Percentiles rank a stretch among this genome's conserved stretches.
phyloP scores from a whole-genome alignment of 2,113 vertebrate species.

The Onychostruthus taczanowskii region DNA sequence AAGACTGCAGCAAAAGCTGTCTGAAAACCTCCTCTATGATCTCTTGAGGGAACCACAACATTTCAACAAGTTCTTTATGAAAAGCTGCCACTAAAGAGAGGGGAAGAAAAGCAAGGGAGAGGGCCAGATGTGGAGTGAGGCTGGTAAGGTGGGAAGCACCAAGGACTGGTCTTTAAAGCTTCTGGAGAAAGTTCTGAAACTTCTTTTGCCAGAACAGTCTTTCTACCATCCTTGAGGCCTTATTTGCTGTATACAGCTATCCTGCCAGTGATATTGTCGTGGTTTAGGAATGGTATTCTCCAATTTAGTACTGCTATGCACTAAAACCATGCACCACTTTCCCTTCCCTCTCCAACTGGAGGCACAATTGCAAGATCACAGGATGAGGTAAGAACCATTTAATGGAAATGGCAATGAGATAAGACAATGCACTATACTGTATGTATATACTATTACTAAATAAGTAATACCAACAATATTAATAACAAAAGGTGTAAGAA shows the following conservation, averaged over 20 bases:
- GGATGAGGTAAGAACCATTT: not conserved
- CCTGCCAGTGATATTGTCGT: not conserved
- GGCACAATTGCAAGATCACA: not conserved
- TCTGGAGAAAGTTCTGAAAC: not conserved
- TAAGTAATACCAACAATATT: not conserved
- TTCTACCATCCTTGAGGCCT: not conserved
- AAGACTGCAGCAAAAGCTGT: not conserved
- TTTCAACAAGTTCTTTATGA: not conserved
- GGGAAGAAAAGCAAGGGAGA: not conserved
- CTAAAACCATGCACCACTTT: not conserved
- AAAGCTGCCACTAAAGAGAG: not conserved
- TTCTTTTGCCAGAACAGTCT: not conserved
- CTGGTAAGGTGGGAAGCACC: not conserved
- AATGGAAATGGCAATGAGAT: not conserved
- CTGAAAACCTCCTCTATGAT: not conserved
- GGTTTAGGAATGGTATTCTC: not conserved
- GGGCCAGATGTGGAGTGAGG: not conserved
- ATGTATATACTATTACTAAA: not conserved
- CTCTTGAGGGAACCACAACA: not conserved
- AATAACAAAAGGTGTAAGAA: not conserved
- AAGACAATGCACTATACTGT: not conserved
- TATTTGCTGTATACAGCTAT: not conserved
- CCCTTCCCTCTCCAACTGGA: not conserved
- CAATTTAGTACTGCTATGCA: not conserved
- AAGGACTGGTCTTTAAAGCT: not conserved